Evolutionary conservation across 2,113 vertebrate species (phyloP).

Genomic region (Microtus richardsoni): DNA sequence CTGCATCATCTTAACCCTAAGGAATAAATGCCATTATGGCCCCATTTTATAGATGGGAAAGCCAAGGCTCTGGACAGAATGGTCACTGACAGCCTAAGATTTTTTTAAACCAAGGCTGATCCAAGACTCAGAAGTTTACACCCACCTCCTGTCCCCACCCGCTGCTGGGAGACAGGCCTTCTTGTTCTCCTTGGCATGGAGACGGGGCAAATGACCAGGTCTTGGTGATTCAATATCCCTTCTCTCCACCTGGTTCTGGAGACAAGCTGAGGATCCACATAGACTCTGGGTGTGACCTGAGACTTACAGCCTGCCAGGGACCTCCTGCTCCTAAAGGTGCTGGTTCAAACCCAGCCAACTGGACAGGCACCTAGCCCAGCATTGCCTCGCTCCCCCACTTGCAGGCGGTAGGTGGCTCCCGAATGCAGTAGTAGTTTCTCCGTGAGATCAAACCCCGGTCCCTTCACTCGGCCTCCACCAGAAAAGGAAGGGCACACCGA

Average conservation of each 20-base stretch:
- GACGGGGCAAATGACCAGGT: neutral
- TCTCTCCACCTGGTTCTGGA: neutral
- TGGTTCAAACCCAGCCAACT: neutral
- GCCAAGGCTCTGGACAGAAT: neutral
- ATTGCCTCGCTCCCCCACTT: neutral
- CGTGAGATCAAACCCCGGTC: neutral
- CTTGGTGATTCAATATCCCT: too few relatives aligned
- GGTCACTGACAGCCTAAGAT: neutral
- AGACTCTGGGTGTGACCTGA: accelerated
- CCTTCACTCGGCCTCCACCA: neutral
- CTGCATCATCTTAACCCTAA: neutral
- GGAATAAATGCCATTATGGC: accelerated
- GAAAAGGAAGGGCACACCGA: neutral
- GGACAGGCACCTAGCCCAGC: neutral
- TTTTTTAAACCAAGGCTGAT: neutral
- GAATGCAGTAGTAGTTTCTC: neutral
- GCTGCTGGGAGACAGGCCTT: neutral
- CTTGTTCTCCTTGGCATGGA: neutral
- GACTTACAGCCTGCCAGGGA: accelerated
- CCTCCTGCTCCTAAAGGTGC: neutral
- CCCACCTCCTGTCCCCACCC: neutral
- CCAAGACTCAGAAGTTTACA: neutral
- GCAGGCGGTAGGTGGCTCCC: neutral
- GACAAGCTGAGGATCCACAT: neutral
- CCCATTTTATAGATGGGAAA: neutral